Evolutionary conservation across 2,113 vertebrate species (phyloP).

Genomic region (Hypanus sabinus): DNA sequence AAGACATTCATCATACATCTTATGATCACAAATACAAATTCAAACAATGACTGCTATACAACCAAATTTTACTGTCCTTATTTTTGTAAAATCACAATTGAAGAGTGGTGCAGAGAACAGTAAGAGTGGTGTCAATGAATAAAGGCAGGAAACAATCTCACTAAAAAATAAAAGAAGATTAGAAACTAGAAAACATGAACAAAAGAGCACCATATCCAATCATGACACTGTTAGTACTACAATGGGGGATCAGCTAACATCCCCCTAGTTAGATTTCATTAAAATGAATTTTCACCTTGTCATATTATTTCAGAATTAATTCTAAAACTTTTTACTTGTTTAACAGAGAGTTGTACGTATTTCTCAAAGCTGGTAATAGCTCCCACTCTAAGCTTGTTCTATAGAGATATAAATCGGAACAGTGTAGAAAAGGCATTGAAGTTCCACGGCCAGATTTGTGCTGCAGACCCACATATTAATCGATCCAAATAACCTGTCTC

Average conservation of each 20-base stretch:
- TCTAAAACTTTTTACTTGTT: background rate
- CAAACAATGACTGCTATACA: too few relatives aligned
- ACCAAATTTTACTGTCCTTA: background rate
- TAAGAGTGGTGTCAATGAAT: background rate
- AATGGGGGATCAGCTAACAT: background rate
- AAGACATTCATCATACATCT: too few relatives aligned
- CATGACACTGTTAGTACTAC: background rate
- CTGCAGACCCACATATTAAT: too few relatives aligned
- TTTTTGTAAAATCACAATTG: background rate
- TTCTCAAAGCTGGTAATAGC: background rate
- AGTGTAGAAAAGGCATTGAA: too few relatives aligned
- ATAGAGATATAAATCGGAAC: too few relatives aligned
- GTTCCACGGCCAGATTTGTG: too few relatives aligned
- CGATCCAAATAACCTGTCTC: too few relatives aligned
- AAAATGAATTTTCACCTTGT: conserved; percentile 12
- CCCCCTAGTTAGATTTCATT: background rate
- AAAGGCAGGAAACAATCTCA: background rate
- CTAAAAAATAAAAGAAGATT: background rate
- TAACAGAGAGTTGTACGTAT: background rate
- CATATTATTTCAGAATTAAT: background rate
- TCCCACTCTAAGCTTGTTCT: background rate
- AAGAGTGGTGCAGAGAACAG: background rate
- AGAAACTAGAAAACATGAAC: background rate
- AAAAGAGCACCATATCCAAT: background rate
- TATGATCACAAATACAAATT: too few relatives aligned